Evolutionary conservation across 2,797 vertebrate species (phyloP), one percentile per base, ranked within the genome.

Genomic region (Gymnocypris eckloni): DNA sequence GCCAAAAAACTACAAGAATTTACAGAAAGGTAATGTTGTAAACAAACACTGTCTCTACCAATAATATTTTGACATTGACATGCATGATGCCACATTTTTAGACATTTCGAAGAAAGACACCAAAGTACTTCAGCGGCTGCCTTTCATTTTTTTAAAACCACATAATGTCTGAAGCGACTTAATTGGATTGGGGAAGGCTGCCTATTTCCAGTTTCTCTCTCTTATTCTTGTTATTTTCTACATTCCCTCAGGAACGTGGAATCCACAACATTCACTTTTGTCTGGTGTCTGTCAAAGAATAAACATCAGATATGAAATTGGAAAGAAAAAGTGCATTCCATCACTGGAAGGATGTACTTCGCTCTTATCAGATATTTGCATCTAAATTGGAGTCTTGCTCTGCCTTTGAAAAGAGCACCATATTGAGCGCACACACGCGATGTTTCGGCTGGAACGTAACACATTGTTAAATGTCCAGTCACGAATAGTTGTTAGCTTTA

Each of bases 311-410:
- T 89, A 89, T 88, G 86, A 91, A 89, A 91, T 89, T 89, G 88
- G 79, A 89, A 89, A 79, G 73, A 79, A 78, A 79, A 84, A 79
- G 86, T 69, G 78, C 85, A 85, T 86, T 89, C 85, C 84, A 86
- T 87, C 88, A 86, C 89, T 79, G 43, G 67, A 88, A 82, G 84
- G 86, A 89, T 89, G 87, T 89, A 87, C 84, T 76, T 82, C 85
- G 79, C 88, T 90, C 86, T 84, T 89, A 90, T 91, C 89, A 82
- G 80, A 81, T 88, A 91, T 91, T 91, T 91, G 89, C 90, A 91
- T 91, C 89, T 91, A 91, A 90, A 91, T 91, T 89, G 85, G 85
- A 90, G 90, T 89, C 87, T 87, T 88, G 89, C 86, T 90, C 86
- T 89, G 82, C 81, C 77, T 89, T 90, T 85, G 86, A 89, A 89